Evolutionary conservation across 2,797 vertebrate species (phyloP), one percentile per base, ranked within the genome.

Genomic region (Halcyon badia): DNA sequence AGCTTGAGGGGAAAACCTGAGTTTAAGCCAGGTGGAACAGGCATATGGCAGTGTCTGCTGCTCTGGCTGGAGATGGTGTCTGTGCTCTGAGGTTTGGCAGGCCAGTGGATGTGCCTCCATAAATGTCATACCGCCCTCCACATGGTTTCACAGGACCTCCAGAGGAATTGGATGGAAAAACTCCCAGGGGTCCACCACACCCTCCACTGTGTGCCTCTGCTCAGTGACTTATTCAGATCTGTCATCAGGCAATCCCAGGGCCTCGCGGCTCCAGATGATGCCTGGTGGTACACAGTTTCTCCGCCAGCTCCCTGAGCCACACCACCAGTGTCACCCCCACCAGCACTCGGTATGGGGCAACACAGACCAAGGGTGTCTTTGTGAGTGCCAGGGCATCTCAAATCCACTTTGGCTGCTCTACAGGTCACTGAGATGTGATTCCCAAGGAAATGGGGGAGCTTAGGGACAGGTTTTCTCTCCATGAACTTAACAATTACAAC

Each of bases 241-340:
- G 57, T 41, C 76, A 75, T 10, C 69, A n/a, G 46, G 28, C 60
- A 41, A 15, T 20, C 24, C 54, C 70, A n/a, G 33, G 16, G n/a
- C 26, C 58, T 37, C 6, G 3, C 30, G 62, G 79, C 60, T 68
- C 69, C 2, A 5, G 57, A 14, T 33, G 52, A 35, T 4, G 5
- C 51, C 41, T 3, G 5, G n/a, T 51, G 13, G 1, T 62, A 5
- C 2, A 2, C 60, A 60, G 64, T 54, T 54, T 49, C 20, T 41
- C 33, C 4, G 25, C 54, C 62, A 57, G 41, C 48, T 48, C 15
- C 30, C 33, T 13, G 1, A 5, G n/a, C 61, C 3, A 1, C 0
- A 2, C 21, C 1, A 1, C 31, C 5, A 0, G 1, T 17, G 8
- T 60, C 4, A n/a, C 49, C 39, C 26, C 44, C 5, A 0, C 24